A percentile compares a stretch with the other conserved stretches of the same genome.
Conservation (phyloP, 2,888 invertebrate species). For the Callosobruchus maculatus region DNA sequence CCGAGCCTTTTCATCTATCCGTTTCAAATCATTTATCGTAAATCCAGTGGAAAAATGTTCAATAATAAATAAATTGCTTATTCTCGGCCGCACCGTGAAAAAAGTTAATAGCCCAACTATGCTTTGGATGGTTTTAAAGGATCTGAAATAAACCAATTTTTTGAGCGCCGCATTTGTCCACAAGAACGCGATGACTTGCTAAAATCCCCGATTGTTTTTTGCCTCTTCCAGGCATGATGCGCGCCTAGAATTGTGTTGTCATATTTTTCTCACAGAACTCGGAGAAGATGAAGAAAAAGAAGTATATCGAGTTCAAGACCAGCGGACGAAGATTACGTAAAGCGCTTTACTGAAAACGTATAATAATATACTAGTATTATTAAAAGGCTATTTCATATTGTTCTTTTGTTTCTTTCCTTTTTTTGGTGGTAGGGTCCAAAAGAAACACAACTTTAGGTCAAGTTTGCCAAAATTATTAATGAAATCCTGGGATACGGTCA, state of each 20-base stretch:
- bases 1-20: background rate
- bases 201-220: background rate
- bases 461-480: too few relatives aligned
- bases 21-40: constrained; percentile 11
- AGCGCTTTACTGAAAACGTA: too few relatives aligned
- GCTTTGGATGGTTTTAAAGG: constrained; percentile 27
- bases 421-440: too few relatives aligned
- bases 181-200: background rate
- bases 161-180: constrained; percentile 12
- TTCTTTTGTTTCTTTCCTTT: too few relatives aligned
- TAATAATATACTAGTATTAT: too few relatives aligned
- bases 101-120: constrained; percentile 32
- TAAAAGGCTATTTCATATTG: too few relatives aligned
- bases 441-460: too few relatives aligned
- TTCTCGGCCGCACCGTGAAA: background rate
- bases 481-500: too few relatives aligned
- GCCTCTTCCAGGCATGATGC: background rate
- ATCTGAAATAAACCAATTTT: constrained; percentile 31
- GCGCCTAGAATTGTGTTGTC: background rate
- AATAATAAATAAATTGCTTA: constrained; percentile 9
- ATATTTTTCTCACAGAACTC: background rate
- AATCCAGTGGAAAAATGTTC: constrained; percentile 15
- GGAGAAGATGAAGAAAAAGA: background rate
- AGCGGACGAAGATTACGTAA: too few relatives aligned
- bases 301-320: background rate